phyloP scores from a whole-genome alignment of 2,113 vertebrate genomes.

The Morone saxatilis region DNA sequence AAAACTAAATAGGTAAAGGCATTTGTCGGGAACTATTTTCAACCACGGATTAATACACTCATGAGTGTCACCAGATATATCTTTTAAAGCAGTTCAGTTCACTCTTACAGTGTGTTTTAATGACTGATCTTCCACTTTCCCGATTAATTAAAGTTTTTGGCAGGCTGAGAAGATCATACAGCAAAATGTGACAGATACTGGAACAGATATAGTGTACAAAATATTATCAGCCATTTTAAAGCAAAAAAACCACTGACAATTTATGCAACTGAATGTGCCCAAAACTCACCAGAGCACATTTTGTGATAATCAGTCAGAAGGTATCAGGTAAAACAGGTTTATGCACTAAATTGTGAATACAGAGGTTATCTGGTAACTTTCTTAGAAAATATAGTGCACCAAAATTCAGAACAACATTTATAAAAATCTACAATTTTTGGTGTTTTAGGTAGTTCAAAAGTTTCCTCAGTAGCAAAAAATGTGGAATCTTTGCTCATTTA shows the following conservation, averaged over 20 bases:
- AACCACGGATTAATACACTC: neutral
- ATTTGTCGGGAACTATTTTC: neutral
- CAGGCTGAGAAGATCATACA: neutral
- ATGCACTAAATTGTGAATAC: no score
- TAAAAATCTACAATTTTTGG: no score
- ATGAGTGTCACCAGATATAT: neutral
- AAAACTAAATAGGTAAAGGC: neutral
- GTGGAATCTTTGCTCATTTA: neutral
- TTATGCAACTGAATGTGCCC: no score
- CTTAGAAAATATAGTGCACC: no score
- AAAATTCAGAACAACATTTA: no score
- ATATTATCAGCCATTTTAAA: no score
- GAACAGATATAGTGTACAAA: neutral
- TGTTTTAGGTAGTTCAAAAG: no score
- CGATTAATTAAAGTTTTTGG: neutral
- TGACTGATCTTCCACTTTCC: neutral
- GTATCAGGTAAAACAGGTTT: neutral
- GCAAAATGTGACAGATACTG: neutral
- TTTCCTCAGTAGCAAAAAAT: neutral
- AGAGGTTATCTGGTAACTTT: no score
- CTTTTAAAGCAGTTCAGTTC: neutral
- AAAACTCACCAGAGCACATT: neutral
- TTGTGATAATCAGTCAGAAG: neutral
- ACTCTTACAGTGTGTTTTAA: neutral
- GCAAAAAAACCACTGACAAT: no score